Evolutionary conservation across 2,113 vertebrate genomes (phyloP).

Genomic region (Rhinichthys klamathensis): DNA sequence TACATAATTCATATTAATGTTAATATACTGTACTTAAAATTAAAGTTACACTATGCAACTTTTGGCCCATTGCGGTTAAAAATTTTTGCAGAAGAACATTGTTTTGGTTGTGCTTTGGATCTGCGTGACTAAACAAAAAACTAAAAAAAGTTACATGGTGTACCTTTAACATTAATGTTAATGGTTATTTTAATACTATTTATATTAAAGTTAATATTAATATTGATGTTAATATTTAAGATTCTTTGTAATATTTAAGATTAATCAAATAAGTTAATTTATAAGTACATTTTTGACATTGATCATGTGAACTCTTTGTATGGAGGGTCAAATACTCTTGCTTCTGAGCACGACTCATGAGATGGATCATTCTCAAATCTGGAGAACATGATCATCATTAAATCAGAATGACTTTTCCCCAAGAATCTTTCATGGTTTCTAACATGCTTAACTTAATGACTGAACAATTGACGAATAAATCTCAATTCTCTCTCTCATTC

Average conservation of each 20-base stretch:
- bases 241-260: not conserved
- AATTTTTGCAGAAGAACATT: no score
- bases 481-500: not conserved
- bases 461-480: not conserved
- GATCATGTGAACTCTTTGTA: not conserved
- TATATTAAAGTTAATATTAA: not conserved
- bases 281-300: not conserved
- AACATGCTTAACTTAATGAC: slow-evolving; percentile 14
- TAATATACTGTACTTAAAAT: no score
- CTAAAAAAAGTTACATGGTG: no score
- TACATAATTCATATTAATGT: no score
- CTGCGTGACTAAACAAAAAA: no score
- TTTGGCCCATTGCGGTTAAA: no score
- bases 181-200: not conserved
- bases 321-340: not conserved
- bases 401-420: not conserved
- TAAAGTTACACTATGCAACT: no score
- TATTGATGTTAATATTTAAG: not conserved
- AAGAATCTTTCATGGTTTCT: not conserved
- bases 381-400: not conserved
- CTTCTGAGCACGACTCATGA: not conserved
- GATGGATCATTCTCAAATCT: not conserved
- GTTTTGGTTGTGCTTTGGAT: no score
- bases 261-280: not conserved
- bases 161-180: no score